Evolutionary conservation across 2,888 invertebrate species (phyloP).

Genomic region (Nemurella pictetii): DNA sequence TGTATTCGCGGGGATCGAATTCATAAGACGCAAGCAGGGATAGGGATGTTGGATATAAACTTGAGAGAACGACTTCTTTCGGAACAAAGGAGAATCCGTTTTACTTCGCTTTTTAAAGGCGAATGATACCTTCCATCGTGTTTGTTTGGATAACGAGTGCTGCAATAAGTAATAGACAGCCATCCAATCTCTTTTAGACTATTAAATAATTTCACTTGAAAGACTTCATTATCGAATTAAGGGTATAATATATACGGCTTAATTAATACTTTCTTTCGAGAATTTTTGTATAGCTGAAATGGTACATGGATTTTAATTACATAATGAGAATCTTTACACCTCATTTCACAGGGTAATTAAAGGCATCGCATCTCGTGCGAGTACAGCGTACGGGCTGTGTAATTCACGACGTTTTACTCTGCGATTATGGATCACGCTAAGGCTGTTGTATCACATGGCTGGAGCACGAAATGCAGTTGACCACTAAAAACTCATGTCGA

Average conservation of each 20-base stretch:
- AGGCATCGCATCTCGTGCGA: neutral
- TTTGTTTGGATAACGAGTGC: too few species aligned
- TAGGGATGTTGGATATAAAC: neutral
- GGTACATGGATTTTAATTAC: neutral
- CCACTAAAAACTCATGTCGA: neutral
- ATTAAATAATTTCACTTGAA: neutral
- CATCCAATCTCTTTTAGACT: neutral
- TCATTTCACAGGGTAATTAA: constrained; percentile 13
- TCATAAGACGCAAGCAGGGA: neutral
- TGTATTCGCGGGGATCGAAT: neutral
- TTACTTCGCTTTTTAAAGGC: neutral
- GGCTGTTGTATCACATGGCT: neutral
- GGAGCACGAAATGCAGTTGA: neutral
- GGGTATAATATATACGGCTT: neutral
- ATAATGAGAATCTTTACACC: constrained; percentile 9
- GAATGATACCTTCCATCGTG: neutral
- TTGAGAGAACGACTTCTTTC: neutral
- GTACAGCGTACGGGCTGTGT: neutral
- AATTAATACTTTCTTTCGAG: constrained; percentile 8
- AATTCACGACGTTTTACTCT: neutral
- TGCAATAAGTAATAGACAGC: too few species aligned
- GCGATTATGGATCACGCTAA: neutral
- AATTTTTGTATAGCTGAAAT: neutral
- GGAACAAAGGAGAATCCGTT: neutral
- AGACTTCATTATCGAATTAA: neutral